These are phyloP conservation scores for Gila orcuttii DNA, from an alignment of 2,113 vertebrate genomes.

Conservation along the genomic window DNA sequence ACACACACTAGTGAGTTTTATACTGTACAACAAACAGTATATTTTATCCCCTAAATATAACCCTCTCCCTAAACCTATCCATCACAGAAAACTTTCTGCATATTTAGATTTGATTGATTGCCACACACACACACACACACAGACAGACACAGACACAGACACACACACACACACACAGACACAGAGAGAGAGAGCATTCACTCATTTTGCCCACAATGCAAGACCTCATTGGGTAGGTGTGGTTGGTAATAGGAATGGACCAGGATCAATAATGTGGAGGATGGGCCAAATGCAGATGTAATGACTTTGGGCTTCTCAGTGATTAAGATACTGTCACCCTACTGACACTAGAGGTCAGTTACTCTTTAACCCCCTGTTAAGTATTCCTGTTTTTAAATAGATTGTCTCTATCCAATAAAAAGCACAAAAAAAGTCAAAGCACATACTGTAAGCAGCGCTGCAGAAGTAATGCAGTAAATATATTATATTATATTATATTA, in stretches of 20 bases:
- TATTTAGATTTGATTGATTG: no score
- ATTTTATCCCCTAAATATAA: no score
- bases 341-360: conserved; percentile 79
- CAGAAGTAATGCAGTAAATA: neutral
- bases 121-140: neutral
- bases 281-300: conserved; percentile 77
- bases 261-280: conserved; percentile 78
- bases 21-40: no score
- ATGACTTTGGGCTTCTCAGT: conserved; percentile 82
- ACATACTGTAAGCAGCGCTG: neutral
- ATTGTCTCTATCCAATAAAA: conserved; percentile 64
- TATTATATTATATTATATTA: no score
- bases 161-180: neutral
- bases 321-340: conserved; percentile 83
- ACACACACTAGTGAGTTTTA: neutral
- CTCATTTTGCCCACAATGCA: neutral
- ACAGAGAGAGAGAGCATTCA: neutral
- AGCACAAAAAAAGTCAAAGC: neutral
- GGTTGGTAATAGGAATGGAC: conserved; percentile 77
- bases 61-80: no score
- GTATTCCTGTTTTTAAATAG: conserved; percentile 83
- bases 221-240: conserved; percentile 56
- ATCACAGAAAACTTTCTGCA: no score
- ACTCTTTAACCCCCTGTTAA: conserved; percentile 83
- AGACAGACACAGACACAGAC: neutral